Percentiles rank a stretch among this genome's conserved stretches.
These are phyloP conservation scores for Gonioctena quinquepunctata DNA, from an alignment of 1,140 invertebrate genomes.

Conservation along the genomic window DNA sequence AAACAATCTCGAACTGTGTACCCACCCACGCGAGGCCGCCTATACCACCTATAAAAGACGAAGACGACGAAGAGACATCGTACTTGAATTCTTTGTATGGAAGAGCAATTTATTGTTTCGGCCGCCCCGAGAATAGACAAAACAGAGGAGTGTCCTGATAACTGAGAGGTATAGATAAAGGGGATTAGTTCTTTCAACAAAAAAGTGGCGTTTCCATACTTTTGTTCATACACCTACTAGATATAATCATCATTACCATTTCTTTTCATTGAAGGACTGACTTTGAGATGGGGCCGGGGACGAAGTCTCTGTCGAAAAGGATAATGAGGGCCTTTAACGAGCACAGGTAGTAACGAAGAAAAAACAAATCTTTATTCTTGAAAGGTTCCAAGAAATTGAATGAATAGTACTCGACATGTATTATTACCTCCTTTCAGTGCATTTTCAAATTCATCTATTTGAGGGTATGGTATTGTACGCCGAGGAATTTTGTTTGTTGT, in stretches of 20 bases:
- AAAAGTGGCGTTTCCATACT: background rate
- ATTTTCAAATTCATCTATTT: too few relatives aligned
- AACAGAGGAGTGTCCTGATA: background rate
- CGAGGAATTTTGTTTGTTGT: too few relatives aligned
- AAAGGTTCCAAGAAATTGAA: too few relatives aligned
- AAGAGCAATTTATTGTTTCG: background rate
- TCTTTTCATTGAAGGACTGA: background rate
- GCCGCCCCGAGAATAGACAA: background rate
- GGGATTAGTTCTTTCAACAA: background rate
- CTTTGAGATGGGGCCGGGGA: background rate
- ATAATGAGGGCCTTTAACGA: background rate
- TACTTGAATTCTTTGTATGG: background rate
- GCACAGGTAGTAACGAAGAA: too few relatives aligned
- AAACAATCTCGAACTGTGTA: background rate
- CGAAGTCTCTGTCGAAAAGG: background rate
- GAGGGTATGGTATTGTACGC: too few relatives aligned
- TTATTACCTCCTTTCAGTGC: too few relatives aligned
- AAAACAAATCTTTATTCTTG: too few relatives aligned
- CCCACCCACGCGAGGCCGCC: background rate
- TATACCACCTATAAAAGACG: background rate
- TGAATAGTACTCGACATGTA: too few relatives aligned
- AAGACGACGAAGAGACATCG: background rate
- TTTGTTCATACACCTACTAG: background rate
- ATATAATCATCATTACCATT: too few relatives aligned
- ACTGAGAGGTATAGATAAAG: background rate